Percentiles rank a stretch among this genome's conserved stretches.
Evolutionary conservation across 2,113 vertebrate species (phyloP).

Genomic region (Syngnathus scovelli): DNA sequence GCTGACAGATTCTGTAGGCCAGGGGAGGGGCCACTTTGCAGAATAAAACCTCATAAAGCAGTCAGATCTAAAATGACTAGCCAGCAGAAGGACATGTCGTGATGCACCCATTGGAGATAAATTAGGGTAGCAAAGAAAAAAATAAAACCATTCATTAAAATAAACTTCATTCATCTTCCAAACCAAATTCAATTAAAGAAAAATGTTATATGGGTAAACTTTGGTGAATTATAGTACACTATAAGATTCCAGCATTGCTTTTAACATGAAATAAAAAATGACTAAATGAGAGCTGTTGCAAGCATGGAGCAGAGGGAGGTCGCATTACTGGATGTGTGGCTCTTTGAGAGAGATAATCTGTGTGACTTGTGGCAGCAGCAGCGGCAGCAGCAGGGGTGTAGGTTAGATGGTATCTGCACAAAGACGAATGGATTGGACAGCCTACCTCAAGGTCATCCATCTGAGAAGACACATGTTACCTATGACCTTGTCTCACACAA

Average conservation of each 20-base stretch:
- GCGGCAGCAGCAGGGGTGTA: neutral
- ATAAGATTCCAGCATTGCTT: neutral
- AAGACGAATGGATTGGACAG: slow-evolving; percentile 10
- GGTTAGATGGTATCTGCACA: slow-evolving; percentile 16
- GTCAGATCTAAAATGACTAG: slow-evolving; percentile 36
- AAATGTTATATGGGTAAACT: neutral
- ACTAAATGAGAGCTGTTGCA: neutral
- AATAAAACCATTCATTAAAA: neutral
- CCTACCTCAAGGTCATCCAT: slow-evolving; percentile 27
- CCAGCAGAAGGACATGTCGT: slow-evolving; percentile 44
- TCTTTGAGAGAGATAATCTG: slow-evolving; percentile 21
- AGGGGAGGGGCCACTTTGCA: slow-evolving; percentile 38
- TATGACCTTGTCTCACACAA: slow-evolving; percentile 16
- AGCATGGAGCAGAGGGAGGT: neutral
- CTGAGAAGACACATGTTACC: slow-evolving; percentile 24
- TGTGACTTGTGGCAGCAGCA: slow-evolving; percentile 10
- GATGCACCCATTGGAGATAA: slow-evolving; percentile 46
- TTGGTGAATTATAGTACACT: slow-evolving; percentile 13
- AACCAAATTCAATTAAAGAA: no score
- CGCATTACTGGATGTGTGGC: slow-evolving; percentile 26
- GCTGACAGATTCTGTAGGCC: slow-evolving; percentile 28
- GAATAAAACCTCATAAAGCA: slow-evolving; percentile 44
- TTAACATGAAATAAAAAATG: neutral
- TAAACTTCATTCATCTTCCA: neutral
- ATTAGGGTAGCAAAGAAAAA: slow-evolving; percentile 24